Conservation (phyloP, 2,113 vertebrate species). For the Cavia aperea region DNA sequence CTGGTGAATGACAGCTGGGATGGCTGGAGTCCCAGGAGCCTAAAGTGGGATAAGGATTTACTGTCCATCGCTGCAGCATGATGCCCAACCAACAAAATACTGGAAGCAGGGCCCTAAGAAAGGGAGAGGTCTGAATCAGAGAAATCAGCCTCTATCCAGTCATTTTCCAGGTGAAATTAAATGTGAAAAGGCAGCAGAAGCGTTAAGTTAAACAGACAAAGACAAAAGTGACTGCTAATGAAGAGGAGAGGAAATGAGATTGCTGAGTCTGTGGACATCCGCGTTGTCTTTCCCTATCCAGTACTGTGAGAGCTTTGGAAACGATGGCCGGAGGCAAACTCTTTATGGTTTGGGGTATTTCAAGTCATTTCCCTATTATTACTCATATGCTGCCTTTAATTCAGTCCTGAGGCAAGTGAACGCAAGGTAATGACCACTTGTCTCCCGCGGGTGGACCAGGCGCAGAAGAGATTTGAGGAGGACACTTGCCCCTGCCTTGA, state of each 20-base stretch:
- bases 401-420: not conserved
- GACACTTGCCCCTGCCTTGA: not conserved
- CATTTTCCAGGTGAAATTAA: slow-evolving; percentile 8
- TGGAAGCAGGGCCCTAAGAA: not conserved
- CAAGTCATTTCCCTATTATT: not conserved
- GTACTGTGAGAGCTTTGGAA: not conserved
- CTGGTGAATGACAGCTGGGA: not conserved
- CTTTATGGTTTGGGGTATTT: not conserved
- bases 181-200: not conserved
- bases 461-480: not conserved
- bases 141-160: not conserved
- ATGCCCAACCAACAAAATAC: not conserved
- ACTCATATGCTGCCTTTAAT: not conserved
- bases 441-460: not conserved
- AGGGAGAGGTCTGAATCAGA: not conserved
- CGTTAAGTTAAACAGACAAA: not conserved
- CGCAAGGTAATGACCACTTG: not conserved
- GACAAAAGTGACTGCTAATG: not conserved
- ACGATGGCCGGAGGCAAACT: not conserved
- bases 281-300: not conserved
- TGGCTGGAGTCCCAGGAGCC: not conserved
- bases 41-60: not conserved
- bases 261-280: not conserved
- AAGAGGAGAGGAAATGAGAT: not conserved
- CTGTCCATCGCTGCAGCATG: not conserved